Evolutionary conservation across 2,888 invertebrate species (phyloP).

Genomic region (Phalangium opilio): DNA sequence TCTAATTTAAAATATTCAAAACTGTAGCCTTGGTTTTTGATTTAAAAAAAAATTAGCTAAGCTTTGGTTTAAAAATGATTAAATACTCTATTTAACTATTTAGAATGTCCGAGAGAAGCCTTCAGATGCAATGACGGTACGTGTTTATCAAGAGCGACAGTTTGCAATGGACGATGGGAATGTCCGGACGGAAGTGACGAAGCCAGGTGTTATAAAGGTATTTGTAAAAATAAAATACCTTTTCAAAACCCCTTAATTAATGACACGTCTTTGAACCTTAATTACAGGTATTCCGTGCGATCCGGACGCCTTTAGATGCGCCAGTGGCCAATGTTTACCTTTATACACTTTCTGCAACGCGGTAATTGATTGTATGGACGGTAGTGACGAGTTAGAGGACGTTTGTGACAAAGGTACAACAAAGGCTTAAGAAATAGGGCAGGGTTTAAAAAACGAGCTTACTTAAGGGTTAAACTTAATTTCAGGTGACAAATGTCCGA

Average conservation of each 20-base stretch:
- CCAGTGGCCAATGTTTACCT: conserved; percentile 70
- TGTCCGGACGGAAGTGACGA: conserved; percentile 33
- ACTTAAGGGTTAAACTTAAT: neutral
- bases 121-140: conserved; percentile 39
- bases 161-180: conserved; percentile 57
- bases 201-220: conserved; percentile 23
- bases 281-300: conserved; percentile 44
- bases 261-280: neutral
- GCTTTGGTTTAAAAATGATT: no score
- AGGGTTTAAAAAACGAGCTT: no score
- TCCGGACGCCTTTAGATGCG: conserved; percentile 64
- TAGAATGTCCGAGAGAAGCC: conserved; percentile 34
- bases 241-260: no score
- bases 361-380: conserved; percentile 67
- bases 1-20: no score
- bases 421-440: neutral
- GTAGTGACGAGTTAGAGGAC: conserved; percentile 73
- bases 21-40: no score
- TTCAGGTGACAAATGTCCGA: conserved; percentile 44
- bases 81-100: no score
- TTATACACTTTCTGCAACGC: conserved; percentile 86
- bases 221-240: no score
- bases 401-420: conserved; percentile 38
- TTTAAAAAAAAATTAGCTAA: no score
- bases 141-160: conserved; percentile 60